Percentiles rank a stretch among this genome's conserved stretches.
Evolutionary conservation across 2,797 vertebrate genomes (phyloP).

Genomic region (Amblyraja radiata): DNA sequence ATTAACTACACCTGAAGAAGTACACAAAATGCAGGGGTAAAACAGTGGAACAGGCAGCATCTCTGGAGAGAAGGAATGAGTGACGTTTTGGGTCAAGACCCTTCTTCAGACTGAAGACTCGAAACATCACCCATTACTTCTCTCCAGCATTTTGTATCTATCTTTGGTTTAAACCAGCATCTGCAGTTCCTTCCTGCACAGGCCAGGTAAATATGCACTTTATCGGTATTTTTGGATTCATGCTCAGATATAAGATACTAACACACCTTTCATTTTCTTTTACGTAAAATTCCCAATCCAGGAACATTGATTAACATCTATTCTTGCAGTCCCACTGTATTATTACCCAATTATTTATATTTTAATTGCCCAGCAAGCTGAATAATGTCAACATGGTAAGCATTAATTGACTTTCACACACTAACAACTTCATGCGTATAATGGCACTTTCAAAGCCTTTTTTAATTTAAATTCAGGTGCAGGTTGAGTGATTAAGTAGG

Average conservation of each 20-base stretch:
- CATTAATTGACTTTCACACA: neutral
- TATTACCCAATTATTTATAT: conserved; percentile 4
- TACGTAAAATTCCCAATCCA: neutral
- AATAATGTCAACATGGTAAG: neutral
- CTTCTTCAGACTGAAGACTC: too few species aligned
- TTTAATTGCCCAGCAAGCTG: neutral
- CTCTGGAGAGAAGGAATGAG: too few species aligned
- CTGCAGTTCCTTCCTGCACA: neutral
- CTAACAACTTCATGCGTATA: neutral
- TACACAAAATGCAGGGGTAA: too few species aligned
- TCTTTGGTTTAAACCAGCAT: too few species aligned
- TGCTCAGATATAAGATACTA: neutral
- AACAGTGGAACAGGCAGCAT: too few species aligned
- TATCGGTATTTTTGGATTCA: conserved; percentile 4
- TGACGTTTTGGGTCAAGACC: too few species aligned
- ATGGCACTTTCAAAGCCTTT: neutral
- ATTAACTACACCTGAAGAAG: neutral
- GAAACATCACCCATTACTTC: too few species aligned
- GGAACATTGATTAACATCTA: neutral
- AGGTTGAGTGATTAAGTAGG: neutral
- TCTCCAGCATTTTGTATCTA: too few species aligned
- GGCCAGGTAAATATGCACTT: neutral
- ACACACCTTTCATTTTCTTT: conserved; percentile 1
- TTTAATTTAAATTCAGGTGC: conserved; percentile 22
- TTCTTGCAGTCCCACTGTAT: neutral